Base-by-base conservation (phyloP, 2,888 invertebrate genomes). In the Drosophila setosimentum region DNA sequence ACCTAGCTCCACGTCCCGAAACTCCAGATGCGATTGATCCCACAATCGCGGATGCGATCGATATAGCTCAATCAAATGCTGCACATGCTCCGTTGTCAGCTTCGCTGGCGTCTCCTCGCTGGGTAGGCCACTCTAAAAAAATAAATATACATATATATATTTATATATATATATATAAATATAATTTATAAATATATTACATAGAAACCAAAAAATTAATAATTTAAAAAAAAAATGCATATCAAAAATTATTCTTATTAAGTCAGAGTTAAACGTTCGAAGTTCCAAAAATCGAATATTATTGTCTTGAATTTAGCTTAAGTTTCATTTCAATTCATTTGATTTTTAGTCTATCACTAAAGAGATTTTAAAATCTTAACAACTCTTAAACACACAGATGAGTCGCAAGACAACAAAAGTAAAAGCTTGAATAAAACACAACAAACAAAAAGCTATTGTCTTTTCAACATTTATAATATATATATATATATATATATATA, bases 21-120 rank as follows among this genome's bases (percentile, higher is more conserved):
- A 92, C 29, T 91, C 81, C 0, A 70, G 40, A 62, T 91, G 91
- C 1, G 86, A 62, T 29, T 92, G 90, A 58, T 92, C 88, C 91
- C 92, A 91, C 0, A 91, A 78, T 0, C 89, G 89, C 3, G 90
- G 76, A 60, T 92, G 82, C 2, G 61, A 50, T 1, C 72, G 78
- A 48, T 91, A 91, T 1, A 91, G 72, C 32, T 87, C 83, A 24
- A 91, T 91, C 8, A 91, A 78, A 6, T 83, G 68, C 7, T 72
- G 66, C 1, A 91, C 73, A 21, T 91, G 90, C 32, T 81, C 65
- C 4, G 77, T 74, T 8, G 75, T 85, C n/a, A 91, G 75, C 33
- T 87, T 84, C n/a, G 37, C 35, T 16, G 69, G 70, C 24, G 69
- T 71, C 45, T 81, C 85, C 67, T 63, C 66, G 16, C 53, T 35